A percentile compares a stretch with the other conserved stretches of the same genome.
Evolutionary conservation across 1,140 invertebrate genomes (phyloP).

Genomic region (Goniozus legneri): DNA sequence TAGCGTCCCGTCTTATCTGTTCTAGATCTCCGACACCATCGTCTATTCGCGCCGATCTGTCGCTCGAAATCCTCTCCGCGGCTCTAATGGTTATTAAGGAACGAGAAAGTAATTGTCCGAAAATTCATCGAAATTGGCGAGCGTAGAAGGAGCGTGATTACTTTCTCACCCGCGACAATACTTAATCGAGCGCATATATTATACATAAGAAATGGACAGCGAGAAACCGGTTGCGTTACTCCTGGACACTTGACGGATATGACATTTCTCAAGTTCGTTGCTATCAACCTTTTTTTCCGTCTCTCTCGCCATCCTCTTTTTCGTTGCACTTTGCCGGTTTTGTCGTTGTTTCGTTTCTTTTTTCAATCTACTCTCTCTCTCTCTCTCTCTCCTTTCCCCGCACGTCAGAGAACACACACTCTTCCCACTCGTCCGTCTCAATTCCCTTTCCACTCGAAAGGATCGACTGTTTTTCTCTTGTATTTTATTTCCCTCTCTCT

Average conservation of each 20-base stretch:
- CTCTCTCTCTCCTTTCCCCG: slow-evolving; percentile 1
- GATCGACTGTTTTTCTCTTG: too few relatives aligned
- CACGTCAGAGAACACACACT: background rate
- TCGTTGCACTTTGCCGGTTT: too few relatives aligned
- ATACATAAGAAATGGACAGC: too few relatives aligned
- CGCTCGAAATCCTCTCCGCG: too few relatives aligned
- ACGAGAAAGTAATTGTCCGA: too few relatives aligned
- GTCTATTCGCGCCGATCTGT: too few relatives aligned
- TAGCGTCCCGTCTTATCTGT: slow-evolving; percentile 31
- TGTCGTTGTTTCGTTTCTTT: too few relatives aligned
- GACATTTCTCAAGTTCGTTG: slow-evolving; percentile 35
- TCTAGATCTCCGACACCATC: slow-evolving; percentile 45
- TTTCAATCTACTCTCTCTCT: slow-evolving; percentile 5
- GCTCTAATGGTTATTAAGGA: too few relatives aligned
- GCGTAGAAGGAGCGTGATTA: too few relatives aligned
- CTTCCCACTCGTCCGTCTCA: background rate
- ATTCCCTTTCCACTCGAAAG: background rate
- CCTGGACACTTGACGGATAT: slow-evolving; percentile 34
- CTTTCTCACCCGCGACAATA: too few relatives aligned
- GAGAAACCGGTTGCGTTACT: slow-evolving; percentile 6
- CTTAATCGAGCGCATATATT: too few relatives aligned
- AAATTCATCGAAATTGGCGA: too few relatives aligned
- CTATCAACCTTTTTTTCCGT: slow-evolving; percentile 3
- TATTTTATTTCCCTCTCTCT: background rate
- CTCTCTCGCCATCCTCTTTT: background rate